Percentiles rank a stretch among this genome's conserved stretches.
These are phyloP conservation scores for Mus musculus DNA, from an alignment of 2,113 vertebrate genomes.

Conservation along the genomic window GRCm39 chr9:68565501-68566000, in stretches of 20 bases:
- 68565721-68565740: neutral
- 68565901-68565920: neutral
- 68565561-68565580: neutral
- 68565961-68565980: neutral
- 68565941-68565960: neutral
- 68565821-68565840: neutral
- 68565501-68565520: neutral
- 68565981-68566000: neutral
- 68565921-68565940: neutral
- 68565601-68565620: neutral
- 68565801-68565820: neutral
- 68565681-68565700: neutral
- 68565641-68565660: neutral
- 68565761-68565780: neutral
- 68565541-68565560: no score
- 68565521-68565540: neutral
- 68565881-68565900: neutral
- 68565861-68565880: neutral
- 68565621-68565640: neutral
- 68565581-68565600: neutral
- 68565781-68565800: neutral
- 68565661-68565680: neutral
- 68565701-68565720: neutral
- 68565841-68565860: neutral
- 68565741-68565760: neutral